Percentiles rank a stretch among this genome's conserved stretches.
Evolutionary conservation across 2,113 vertebrate genomes (phyloP).

Genomic region (Merops nubicus): DNA sequence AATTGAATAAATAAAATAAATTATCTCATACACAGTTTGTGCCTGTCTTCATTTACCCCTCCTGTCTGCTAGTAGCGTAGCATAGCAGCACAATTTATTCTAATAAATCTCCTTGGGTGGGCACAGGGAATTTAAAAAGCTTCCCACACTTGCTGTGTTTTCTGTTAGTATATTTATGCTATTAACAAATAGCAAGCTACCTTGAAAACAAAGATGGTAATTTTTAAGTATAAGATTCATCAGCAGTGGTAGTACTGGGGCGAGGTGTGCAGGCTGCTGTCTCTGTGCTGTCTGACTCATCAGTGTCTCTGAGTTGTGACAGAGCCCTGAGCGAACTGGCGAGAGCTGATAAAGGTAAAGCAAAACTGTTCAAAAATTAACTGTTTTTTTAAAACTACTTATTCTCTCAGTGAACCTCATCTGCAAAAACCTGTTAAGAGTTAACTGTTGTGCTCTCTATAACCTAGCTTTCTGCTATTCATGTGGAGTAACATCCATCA

Average conservation of each 20-base stretch:
- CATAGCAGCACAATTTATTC: background rate
- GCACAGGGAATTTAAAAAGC: background rate
- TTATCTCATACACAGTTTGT: conserved; percentile 9
- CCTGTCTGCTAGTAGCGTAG: background rate
- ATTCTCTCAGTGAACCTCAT: background rate
- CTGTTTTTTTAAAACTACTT: background rate
- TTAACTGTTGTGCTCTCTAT: background rate
- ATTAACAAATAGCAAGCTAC: background rate
- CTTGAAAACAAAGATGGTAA: background rate
- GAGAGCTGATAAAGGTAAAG: background rate
- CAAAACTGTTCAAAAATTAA: background rate
- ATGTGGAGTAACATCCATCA: background rate
- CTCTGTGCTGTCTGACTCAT: background rate
- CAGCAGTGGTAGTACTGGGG: background rate
- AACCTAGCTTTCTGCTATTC: background rate
- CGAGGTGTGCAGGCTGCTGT: no score
- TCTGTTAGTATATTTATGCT: background rate
- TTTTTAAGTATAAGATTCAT: background rate
- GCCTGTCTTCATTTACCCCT: conserved; percentile 28
- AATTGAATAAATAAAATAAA: conserved; percentile 65
- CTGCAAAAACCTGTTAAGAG: background rate
- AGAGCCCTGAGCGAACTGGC: background rate
- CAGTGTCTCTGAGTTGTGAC: accelerated
- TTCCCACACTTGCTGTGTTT: background rate
- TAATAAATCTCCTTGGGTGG: background rate